Evolutionary conservation across 2,888 invertebrate genomes (phyloP), one percentile per base, ranked within the genome.

Genomic region (Halocaridina rubra): DNA sequence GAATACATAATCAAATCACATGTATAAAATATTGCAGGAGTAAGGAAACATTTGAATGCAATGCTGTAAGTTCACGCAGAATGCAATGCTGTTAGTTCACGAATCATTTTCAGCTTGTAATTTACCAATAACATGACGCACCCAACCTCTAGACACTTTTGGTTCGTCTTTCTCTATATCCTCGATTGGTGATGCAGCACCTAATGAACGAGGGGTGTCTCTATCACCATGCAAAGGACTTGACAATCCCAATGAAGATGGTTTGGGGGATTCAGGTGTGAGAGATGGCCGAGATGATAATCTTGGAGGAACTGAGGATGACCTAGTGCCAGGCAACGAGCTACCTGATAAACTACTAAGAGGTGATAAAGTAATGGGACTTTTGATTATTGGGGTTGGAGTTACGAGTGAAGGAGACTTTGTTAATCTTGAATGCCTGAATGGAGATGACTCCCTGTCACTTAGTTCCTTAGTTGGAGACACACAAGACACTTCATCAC

Each of bases 61-160:
- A n/a, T n/a, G n/a, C n/a, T n/a, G n/a, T n/a, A n/a, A n/a, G n/a
- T n/a, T n/a, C n/a, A n/a, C n/a, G n/a, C n/a, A n/a, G n/a, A n/a
- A n/a, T n/a, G n/a, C n/a, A n/a, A n/a, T n/a, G n/a, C n/a, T n/a
- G n/a, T n/a, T n/a, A n/a, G 10, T 53, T 13, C 19, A 53, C 4
- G 19, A 16, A 53, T 53, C 53, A 53, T 61, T 78, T 69, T 78
- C 82, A 16, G 82, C 82, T 59, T 95, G 94, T 90, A 95, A 93
- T 92, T 94, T 93, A 89, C 94, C 94, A 16, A 95, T 94, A 89
- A 95, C 94, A 89, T 95, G 94, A 89, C 94, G 94, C 0, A 95
- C 95, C 95, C 95, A 95, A 89, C 93, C 94, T 91, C 93, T 90
- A 29, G 90, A 89, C 87, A 89, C 88, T 24, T 89, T 76, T 89